Conservation (phyloP, 1,140 invertebrate species). For the Dendrolimus punctatus region DNA sequence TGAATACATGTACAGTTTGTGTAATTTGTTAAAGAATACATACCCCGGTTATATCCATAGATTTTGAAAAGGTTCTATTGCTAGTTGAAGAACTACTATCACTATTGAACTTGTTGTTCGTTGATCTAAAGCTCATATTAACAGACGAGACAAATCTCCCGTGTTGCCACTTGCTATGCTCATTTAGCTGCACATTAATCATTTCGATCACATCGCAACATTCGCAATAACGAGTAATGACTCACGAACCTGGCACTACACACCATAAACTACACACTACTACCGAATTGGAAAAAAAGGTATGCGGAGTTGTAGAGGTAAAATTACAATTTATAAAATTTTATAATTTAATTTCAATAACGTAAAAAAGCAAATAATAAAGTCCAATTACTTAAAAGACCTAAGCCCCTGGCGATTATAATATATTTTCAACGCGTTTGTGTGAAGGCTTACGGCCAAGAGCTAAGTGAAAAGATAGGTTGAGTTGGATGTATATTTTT, state of each 20-base stretch:
- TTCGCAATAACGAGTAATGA: conserved; percentile 28
- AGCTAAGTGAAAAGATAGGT: background rate
- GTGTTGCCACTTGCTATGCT: conserved; percentile 57
- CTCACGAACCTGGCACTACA: conserved; percentile 40
- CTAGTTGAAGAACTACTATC: conserved; percentile 31
- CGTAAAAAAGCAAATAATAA: too few species aligned
- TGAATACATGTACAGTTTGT: background rate
- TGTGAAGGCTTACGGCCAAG: conserved; percentile 23
- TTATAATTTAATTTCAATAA: too few species aligned
- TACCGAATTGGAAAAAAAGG: conserved; percentile 27
- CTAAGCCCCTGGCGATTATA: too few species aligned
- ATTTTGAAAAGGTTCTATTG: conserved; percentile 34
- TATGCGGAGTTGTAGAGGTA: background rate
- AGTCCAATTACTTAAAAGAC: too few species aligned
- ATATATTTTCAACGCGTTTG: conserved; percentile 19
- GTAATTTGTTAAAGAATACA: conserved; percentile 20
- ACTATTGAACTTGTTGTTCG: conserved; percentile 37
- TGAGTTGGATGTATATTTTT: conserved; percentile 4
- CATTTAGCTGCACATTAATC: conserved; percentile 55
- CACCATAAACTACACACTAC: conserved; percentile 39
- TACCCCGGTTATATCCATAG: conserved; percentile 30
- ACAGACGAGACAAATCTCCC: conserved; percentile 54
- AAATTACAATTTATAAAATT: too few species aligned
- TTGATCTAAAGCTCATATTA: conserved; percentile 55
- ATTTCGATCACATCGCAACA: conserved; percentile 53